Base-by-base conservation (phyloP, 2,113 vertebrate species). In the Eleginops maclovinus region DNA sequence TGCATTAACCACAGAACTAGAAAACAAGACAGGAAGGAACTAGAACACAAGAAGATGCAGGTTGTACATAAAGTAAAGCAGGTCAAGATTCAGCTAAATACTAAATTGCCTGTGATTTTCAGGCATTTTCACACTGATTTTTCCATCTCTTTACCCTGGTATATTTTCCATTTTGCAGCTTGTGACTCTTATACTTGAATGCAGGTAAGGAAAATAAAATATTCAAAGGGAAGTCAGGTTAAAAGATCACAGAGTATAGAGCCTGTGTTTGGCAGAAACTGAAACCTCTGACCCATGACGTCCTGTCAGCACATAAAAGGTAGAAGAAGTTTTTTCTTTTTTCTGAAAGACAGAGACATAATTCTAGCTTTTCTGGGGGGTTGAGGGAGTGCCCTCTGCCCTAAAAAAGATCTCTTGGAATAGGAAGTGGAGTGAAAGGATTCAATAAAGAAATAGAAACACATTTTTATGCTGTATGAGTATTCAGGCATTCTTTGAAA, bases 11-110 rank as follows among this genome's bases (percentile, higher is more conserved):
- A 43, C n/a, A 24, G 9, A 76, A 28, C n/a, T 24, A 11, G 44
- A 3, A 10, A 28, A 2, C 26, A 41, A 61, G 36, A 56, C 7
- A 36, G 62, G 12, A 13, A 55, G 49, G 61, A 85, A 79, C 26
- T 83, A 76, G 71, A 78, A 65, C 73, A 10, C 21, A 22, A 81
- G 41, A 68, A 22, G 40, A 72, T 15, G 55, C 1, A 24, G 55
- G 65, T 3, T 64, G 49, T n/a, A 51, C n/a, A 7, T 17, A 0
- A 13, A 50, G 2, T 2, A 65, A 12, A 81, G 74, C 60, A 53
- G 75, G 64, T 82, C 55, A 74, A 28, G 31, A 79, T 47, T 41
- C 11, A 9, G 49, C 54, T 43, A n/a, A 10, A 54, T 53, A 74
- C 31, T 36, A 36, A 36, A 8, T 36, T 36, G 31, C 31, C 31